Evolutionary conservation across 2,888 invertebrate genomes (phyloP), one percentile per base, ranked within the genome.

Genomic region (Hybos culiciformis): DNA sequence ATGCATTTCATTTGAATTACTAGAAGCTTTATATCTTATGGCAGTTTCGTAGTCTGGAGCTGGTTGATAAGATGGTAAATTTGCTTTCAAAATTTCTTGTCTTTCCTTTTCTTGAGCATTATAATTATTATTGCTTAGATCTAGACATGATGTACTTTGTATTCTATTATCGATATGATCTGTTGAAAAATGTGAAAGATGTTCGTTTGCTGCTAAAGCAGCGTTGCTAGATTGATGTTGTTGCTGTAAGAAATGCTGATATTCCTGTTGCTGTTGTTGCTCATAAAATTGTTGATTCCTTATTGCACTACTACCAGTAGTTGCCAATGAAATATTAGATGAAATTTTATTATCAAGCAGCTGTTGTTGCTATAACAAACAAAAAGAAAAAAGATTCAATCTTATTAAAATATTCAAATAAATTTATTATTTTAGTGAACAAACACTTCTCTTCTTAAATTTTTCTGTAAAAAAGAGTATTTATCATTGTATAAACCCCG

Each of bases 41-140:
- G 93, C 92, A 0, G 90, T 88, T 60, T 93, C 92, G 64, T 96
- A 96, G 67, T 93, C 93, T 0, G 96, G 94, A 2, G 92, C 90
- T 1, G 86, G 86, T 3, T 93, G 75, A 62, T 88, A 88, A 0
- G 81, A 79, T 0, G 88, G 87, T n/a, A 87, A 63, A 49, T 87
- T 71, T 14, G 83, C 80, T 55, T 85, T 78, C 52, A 70, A 66
- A n/a, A n/a, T n/a, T n/a, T n/a, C n/a, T n/a, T n/a, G n/a, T 55
- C 71, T 72, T 48, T 77, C 66, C 2, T 63, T 56, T 43, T 66
- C 66, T 36, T 59, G 55, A 43, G 56, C 56, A 17, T 56, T 55
- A 14, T 47, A 48, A 42, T 61, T 62, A 43, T 63, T 66, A 47
- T 66, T 61, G 49, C 66, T 65, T 40, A 67, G 41, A 46, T 67